Evolutionary conservation across 2,797 vertebrate species (phyloP).

Genomic region (Microctenopoma stevenorrisi): DNA sequence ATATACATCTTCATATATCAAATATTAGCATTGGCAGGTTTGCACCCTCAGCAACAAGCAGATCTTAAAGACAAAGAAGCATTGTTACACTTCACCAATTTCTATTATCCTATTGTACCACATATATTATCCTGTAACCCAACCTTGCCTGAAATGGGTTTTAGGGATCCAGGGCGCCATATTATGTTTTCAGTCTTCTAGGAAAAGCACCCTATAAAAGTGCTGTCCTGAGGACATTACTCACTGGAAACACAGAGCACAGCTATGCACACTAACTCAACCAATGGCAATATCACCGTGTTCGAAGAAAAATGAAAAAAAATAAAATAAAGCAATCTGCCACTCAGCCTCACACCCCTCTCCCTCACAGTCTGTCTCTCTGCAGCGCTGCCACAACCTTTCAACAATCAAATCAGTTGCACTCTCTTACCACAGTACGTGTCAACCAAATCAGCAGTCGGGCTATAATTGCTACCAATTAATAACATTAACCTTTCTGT

Average conservation of each 20-base stretch:
- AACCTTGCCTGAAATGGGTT: too few relatives aligned
- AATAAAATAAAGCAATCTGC: slow-evolving; percentile 42
- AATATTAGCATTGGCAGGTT: too few relatives aligned
- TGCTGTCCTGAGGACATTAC: background rate
- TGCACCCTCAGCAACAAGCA: too few relatives aligned
- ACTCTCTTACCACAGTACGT: slow-evolving; percentile 43
- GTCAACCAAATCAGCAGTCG: slow-evolving; percentile 62
- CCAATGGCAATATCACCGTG: background rate
- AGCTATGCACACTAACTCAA: background rate
- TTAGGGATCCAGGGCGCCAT: too few relatives aligned
- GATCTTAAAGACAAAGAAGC: too few relatives aligned
- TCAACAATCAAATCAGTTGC: slow-evolving; percentile 62
- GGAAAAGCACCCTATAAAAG: background rate
- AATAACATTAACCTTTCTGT: slow-evolving; percentile 72
- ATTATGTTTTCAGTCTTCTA: too few relatives aligned
- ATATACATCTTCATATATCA: too few relatives aligned
- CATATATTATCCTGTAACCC: too few relatives aligned
- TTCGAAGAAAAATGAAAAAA: slow-evolving; percentile 4
- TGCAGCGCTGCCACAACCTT: slow-evolving; percentile 53
- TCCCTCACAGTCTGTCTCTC: slow-evolving; percentile 38
- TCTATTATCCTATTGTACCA: too few relatives aligned
- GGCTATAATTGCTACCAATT: slow-evolving; percentile 67
- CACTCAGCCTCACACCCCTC: slow-evolving; percentile 52
- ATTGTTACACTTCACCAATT: too few relatives aligned
- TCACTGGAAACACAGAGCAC: background rate